Evolutionary conservation across 2,888 invertebrate species (phyloP).

Genomic region (Amiota communis): DNA sequence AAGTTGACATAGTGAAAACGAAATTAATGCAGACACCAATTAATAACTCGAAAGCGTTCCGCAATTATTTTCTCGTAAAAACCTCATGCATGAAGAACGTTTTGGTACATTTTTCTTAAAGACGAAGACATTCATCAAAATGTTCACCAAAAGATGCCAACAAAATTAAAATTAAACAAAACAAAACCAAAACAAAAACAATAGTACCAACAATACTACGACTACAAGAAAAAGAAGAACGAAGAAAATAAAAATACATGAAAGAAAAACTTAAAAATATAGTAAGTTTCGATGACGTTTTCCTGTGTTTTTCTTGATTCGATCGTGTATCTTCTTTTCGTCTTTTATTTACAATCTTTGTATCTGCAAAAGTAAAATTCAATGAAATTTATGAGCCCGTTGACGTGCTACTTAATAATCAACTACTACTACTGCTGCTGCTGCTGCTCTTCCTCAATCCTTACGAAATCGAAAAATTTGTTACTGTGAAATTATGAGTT

Average conservation of each 20-base stretch:
- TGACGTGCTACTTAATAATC: conserved; percentile 62
- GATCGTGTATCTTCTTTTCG: conserved; percentile 3
- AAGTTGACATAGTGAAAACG: conserved; percentile 15
- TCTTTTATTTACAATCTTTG: not conserved
- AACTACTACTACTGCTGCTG: not conserved
- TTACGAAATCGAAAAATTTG: conserved; percentile 38
- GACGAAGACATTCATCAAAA: conserved; percentile 69
- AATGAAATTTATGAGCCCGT: conserved; percentile 58
- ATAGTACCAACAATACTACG: conserved; percentile 9
- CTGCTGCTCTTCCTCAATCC: conserved; percentile 1
- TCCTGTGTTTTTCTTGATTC: not conserved
- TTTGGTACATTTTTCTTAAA: conserved; percentile 64
- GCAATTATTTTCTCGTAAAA: conserved; percentile 67
- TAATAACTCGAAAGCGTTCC: conserved; percentile 63
- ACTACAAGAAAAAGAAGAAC: conserved; percentile 3
- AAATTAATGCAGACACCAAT: conserved; percentile 55
- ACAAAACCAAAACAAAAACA: conserved; percentile 24
- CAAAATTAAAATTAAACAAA: conserved; percentile 7
- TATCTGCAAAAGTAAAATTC: conserved; percentile 16
- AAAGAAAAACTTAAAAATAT: conserved; percentile 46
- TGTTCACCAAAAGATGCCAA: conserved; percentile 29
- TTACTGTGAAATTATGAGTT: conserved; percentile 58
- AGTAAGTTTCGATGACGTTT: conserved; percentile 31
- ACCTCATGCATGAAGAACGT: conserved; percentile 63
- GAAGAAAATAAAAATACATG: not conserved